Conservation (phyloP, 2,888 invertebrate species). For the Cryptus armator region DNA sequence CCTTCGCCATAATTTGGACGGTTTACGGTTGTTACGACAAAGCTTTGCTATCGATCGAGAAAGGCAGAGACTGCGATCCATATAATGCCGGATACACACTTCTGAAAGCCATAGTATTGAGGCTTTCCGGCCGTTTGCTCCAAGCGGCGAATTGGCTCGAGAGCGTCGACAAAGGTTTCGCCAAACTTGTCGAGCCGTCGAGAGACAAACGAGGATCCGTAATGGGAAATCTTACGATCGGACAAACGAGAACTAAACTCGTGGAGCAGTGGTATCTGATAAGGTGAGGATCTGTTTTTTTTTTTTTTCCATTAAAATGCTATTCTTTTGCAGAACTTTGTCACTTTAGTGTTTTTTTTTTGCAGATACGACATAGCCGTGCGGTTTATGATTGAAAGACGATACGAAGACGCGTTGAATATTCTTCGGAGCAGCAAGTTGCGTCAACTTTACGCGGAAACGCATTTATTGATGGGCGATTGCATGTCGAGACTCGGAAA, state of each 20-base stretch:
- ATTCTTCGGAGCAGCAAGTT: conserved; percentile 57
- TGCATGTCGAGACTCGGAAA: conserved; percentile 61
- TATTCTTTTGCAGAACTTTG: neutral
- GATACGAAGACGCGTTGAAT: conserved; percentile 60
- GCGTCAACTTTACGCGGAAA: conserved; percentile 51
- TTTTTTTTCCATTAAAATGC: neutral
- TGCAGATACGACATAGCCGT: conserved; percentile 69
- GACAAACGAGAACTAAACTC: conserved; percentile 67
- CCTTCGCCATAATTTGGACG: conserved; percentile 72
- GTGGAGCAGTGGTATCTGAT: conserved; percentile 74
- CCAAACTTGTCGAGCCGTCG: conserved; percentile 70
- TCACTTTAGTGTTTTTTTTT: neutral
- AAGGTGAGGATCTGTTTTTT: conserved; percentile 39
- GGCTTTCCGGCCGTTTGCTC: conserved; percentile 72
- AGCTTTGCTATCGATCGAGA: conserved; percentile 71
- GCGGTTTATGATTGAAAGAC: conserved; percentile 61
- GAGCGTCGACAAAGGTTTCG: conserved; percentile 69
- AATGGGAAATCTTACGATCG: conserved; percentile 69
- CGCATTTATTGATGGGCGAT: conserved; percentile 64
- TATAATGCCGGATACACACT: conserved; percentile 75
- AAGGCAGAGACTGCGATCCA: conserved; percentile 74
- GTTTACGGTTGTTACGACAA: conserved; percentile 75
- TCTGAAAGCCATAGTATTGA: conserved; percentile 71
- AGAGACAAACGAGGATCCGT: conserved; percentile 67
- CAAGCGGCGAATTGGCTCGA: conserved; percentile 73